Conservation (phyloP, 1,140 invertebrate genomes). For the Drosophila bipectinata region DNA sequence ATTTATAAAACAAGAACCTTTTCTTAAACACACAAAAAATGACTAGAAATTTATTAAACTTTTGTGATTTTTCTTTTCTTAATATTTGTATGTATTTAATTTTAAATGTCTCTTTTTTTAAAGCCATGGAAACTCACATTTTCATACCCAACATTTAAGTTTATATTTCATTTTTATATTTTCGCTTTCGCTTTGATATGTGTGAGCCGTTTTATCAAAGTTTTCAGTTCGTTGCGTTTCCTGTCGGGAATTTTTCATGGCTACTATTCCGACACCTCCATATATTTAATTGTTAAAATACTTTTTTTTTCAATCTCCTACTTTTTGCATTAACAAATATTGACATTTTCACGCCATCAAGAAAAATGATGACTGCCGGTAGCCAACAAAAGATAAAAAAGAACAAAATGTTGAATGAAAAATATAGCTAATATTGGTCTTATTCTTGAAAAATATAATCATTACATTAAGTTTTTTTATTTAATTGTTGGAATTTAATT, state of each 20-base stretch:
- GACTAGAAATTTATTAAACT: too few species aligned
- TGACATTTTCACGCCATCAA: slow-evolving; percentile 4
- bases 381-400: too few species aligned
- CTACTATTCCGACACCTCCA: slow-evolving; percentile 4
- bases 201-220: slow-evolving; percentile 47
- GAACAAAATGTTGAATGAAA: too few species aligned
- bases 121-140: neutral
- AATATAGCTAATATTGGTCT: too few species aligned
- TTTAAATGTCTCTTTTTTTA: slow-evolving; percentile 18
- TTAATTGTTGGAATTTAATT: too few species aligned
- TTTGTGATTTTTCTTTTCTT: too few species aligned
- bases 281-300: slow-evolving; percentile 39
- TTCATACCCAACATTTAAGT: neutral
- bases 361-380: too few species aligned
- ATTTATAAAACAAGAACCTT: too few species aligned
- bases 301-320: slow-evolving; percentile 3
- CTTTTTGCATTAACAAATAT: neutral
- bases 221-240: slow-evolving; percentile 51
- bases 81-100: neutral
- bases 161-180: slow-evolving; percentile 11
- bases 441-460: too few species aligned
- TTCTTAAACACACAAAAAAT: too few species aligned
- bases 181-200: slow-evolving; percentile 6
- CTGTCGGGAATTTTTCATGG: slow-evolving; percentile 3
- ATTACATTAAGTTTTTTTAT: too few species aligned